Percentiles rank a stretch among this genome's conserved stretches.
Evolutionary conservation across 2,888 invertebrate species (phyloP).

Genomic region (Drosophila lutescens): DNA sequence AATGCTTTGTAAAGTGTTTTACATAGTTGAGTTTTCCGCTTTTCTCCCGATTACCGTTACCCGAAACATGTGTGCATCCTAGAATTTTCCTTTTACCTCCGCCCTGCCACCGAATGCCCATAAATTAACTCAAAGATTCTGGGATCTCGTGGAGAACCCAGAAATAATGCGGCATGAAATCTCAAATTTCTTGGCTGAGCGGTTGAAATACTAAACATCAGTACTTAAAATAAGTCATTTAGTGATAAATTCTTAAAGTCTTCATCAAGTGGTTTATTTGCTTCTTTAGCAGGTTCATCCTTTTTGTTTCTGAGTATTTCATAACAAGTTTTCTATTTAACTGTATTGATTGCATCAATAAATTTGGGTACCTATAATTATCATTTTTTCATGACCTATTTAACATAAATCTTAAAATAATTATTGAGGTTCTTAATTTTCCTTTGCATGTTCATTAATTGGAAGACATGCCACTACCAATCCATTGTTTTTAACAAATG

Average conservation of each 20-base stretch:
- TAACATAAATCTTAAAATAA: no score
- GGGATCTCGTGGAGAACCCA: constrained; percentile 13
- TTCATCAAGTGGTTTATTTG: constrained; percentile 30
- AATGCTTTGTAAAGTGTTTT: constrained; percentile 73
- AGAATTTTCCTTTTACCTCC: constrained; percentile 17
- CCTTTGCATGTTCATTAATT: neutral
- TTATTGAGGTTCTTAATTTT: neutral
- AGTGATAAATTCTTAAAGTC: constrained; percentile 9
- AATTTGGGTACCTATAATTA: no score
- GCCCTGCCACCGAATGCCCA: constrained; percentile 28
- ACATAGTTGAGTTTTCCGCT: constrained; percentile 45
- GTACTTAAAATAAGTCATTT: neutral
- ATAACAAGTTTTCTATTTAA: no score
- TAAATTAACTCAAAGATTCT: constrained; percentile 58
- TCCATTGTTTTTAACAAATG: constrained; percentile 8
- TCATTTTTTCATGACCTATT: no score
- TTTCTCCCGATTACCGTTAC: constrained; percentile 55
- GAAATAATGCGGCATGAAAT: constrained; percentile 20
- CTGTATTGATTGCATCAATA: no score
- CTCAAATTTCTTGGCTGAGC: constrained; percentile 2
- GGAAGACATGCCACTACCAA: constrained; percentile 4
- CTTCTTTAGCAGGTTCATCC: neutral
- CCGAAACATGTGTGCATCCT: constrained; percentile 61
- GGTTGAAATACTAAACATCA: constrained; percentile 26
- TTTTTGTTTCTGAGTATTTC: no score